Conservation (phyloP, 2,888 invertebrate species). For the Camptogramma bilineatum region DNA sequence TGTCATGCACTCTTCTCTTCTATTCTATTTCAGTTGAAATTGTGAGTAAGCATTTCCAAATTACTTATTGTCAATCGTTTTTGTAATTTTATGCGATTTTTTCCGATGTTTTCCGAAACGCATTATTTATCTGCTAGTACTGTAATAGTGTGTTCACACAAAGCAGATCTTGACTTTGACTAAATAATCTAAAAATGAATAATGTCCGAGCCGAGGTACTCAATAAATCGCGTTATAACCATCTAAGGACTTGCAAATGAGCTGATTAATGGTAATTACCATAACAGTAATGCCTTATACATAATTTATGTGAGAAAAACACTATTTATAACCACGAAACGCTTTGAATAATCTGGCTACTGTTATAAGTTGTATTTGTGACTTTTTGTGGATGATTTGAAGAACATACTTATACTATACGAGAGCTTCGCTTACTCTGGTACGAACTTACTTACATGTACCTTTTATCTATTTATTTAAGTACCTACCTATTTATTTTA, state of each 20-base stretch:
- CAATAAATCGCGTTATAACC: not conserved
- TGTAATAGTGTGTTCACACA: too few relatives aligned
- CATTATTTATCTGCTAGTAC: too few relatives aligned
- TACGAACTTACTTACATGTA: too few relatives aligned
- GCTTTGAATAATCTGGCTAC: not conserved
- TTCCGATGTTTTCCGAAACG: too few relatives aligned
- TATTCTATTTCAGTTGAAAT: too few relatives aligned
- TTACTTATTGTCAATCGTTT: too few relatives aligned
- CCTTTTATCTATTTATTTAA: too few relatives aligned
- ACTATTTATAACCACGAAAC: not conserved
- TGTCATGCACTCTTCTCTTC: too few relatives aligned
- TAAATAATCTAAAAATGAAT: not conserved
- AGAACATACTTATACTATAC: not conserved
- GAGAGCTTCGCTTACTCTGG: too few relatives aligned
- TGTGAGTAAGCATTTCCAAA: too few relatives aligned
- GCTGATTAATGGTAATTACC: not conserved
- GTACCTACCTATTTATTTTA: too few relatives aligned
- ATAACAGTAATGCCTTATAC: conserved; percentile 7
- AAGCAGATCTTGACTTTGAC: not conserved
- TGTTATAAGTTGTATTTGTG: not conserved
- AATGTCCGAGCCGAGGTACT: not conserved
- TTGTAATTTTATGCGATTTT: too few relatives aligned
- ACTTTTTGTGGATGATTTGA: not conserved
- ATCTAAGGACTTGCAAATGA: not conserved
- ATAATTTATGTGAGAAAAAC: conserved; percentile 19